A percentile compares a stretch with the other conserved stretches of the same genome.
Evolutionary conservation across 2,113 vertebrate species (phyloP).

Genomic region (Phyllopteryx taeniolatus): DNA sequence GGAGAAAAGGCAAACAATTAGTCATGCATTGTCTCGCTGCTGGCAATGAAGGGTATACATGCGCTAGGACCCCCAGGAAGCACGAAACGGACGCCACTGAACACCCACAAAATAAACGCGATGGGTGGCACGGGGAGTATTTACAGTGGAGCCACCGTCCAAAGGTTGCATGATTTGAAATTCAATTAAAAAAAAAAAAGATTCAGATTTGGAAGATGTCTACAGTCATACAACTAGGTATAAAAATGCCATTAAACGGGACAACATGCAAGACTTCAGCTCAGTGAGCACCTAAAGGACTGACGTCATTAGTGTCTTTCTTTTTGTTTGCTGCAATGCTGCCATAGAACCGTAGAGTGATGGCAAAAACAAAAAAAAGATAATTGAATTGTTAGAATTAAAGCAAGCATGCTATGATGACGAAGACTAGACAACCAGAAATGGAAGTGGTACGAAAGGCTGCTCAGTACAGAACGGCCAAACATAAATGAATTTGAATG

Average conservation of each 20-base stretch:
- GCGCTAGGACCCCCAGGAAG: not conserved
- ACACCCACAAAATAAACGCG: not conserved
- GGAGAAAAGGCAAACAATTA: conserved; percentile 25
- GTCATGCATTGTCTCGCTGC: not conserved
- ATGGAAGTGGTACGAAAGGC: not conserved
- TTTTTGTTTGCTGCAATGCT: not conserved
- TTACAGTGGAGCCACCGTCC: not conserved
- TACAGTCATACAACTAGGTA: not conserved
- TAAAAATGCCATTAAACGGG: not conserved
- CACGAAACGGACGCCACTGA: not conserved
- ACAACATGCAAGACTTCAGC: not conserved
- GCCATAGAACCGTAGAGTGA: not conserved
- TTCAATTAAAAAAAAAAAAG: not conserved
- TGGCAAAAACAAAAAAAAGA: not conserved
- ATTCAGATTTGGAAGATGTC: not conserved
- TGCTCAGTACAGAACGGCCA: too few species aligned
- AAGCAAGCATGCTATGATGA: too few species aligned
- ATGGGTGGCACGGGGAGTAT: not conserved
- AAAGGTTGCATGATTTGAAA: not conserved
- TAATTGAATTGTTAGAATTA: not conserved
- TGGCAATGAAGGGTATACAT: not conserved
- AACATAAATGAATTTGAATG: not conserved
- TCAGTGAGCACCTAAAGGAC: not conserved
- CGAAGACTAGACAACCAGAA: not conserved
- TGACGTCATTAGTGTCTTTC: not conserved